These are phyloP conservation scores for Aegotheles bennettii DNA, from an alignment of 2,113 vertebrate species.

Conservation along the genomic window DNA sequence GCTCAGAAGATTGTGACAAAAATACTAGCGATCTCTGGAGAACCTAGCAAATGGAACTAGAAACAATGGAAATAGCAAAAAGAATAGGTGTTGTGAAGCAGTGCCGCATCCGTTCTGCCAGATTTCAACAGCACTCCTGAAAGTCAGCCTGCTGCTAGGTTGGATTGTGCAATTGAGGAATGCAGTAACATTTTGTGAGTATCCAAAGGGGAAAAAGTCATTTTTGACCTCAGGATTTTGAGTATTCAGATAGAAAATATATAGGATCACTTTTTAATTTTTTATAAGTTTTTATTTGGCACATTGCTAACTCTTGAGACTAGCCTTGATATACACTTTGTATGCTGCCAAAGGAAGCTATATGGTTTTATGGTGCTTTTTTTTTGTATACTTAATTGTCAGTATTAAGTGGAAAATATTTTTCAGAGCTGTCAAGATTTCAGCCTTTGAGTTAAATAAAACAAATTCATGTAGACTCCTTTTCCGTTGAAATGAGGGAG, in stretches of 20 bases:
- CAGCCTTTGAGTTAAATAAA: not conserved
- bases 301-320: not conserved
- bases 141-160: not conserved
- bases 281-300: not conserved
- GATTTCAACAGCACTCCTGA: not conserved
- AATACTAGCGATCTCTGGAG: not conserved
- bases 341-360: not conserved
- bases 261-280: not conserved
- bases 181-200: not conserved
- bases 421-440: not conserved
- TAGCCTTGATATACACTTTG: not conserved
- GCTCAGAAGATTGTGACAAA: not conserved
- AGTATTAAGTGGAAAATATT: not conserved
- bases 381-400: not conserved
- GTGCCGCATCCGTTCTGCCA: not conserved
- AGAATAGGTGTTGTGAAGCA: not conserved
- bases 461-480: not conserved
- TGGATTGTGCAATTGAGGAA: not conserved
- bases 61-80: not conserved
- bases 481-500: not conserved
- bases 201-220: not conserved
- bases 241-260: not conserved
- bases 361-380: not conserved
- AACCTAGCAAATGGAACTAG: not conserved
- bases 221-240: not conserved